Evolutionary conservation across 92 coral and sea anemone genomes (phyloP).

Genomic region (Anthopleura xanthogrammica): DNA sequence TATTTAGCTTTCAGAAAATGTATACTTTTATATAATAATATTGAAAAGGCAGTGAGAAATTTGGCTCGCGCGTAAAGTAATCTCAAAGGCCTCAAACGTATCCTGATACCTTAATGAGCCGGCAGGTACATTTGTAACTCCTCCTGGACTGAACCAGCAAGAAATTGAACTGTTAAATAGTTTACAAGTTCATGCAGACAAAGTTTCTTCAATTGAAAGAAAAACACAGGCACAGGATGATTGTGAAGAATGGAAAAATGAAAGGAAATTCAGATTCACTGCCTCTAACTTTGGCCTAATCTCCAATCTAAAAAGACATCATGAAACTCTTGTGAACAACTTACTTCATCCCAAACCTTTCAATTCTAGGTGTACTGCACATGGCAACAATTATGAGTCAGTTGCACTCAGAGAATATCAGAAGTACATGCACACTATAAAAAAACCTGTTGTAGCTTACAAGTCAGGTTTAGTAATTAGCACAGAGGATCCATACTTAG

Average conservation of each 20-base stretch:
- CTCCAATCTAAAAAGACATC: slow-evolving; percentile 40
- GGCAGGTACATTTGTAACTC: background rate
- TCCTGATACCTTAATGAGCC: no score
- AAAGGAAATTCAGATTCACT: slow-evolving; percentile 59
- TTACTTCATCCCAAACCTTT: slow-evolving; percentile 56
- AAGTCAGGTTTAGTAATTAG: slow-evolving; percentile 62
- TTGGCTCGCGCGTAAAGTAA: no score
- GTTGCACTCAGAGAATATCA: slow-evolving; percentile 56
- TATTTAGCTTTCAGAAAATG: no score
- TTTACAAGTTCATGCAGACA: slow-evolving; percentile 29
- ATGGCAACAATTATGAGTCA: slow-evolving; percentile 65
- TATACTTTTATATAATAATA: no score
- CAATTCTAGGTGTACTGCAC: slow-evolving; percentile 48
- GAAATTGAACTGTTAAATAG: background rate
- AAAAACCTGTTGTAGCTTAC: slow-evolving; percentile 47
- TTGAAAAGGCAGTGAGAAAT: no score
- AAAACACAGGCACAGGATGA: slow-evolving; percentile 51
- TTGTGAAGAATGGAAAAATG: slow-evolving; percentile 62
- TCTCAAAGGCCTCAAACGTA: no score
- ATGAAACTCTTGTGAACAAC: slow-evolving; percentile 51
- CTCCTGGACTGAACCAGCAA: background rate
- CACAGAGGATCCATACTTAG: slow-evolving; percentile 47
- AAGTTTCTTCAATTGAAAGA: slow-evolving; percentile 61
- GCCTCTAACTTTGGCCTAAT: slow-evolving; percentile 68
- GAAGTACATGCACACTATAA: slow-evolving; percentile 42